Base-by-base conservation (phyloP, 2,797 vertebrate species). In the Sebastes vulpes region DNA sequence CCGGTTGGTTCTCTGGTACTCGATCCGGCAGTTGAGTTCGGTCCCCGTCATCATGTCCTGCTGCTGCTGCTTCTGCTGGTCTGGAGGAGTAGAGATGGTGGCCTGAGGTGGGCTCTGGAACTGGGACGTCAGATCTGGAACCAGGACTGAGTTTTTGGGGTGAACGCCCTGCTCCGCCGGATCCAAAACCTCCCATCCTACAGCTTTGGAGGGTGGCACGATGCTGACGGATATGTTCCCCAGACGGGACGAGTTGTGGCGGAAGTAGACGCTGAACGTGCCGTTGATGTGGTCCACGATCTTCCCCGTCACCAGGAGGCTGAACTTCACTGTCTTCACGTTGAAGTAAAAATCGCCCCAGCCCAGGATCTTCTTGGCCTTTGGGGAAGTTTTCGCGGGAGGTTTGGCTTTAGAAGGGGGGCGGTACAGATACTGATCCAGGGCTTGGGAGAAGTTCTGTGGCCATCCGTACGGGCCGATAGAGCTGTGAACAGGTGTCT, bases 271-370 rank as follows among this genome's bases (percentile, higher is more conserved):
- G 5, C 98, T 98, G 93, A 99, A 99, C 0, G 98, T 98, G 0
- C 98, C 98, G 3, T 99, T 99, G 90, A 98, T 97, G 74, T 99
- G 98, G 91, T 99, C 98, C 4, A 99, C 98, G 0, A 99, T 99
- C 83, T 99, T 99, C 3, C 98, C 98, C 0, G 98, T 99, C 88
- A 99, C 97, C 89, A 99, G 92, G 5, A 99, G 96, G 82, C 97
- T 98, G 91, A 98, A 98, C 76, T 99, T 99, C 50, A 98, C 86
- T 0, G 98, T 99, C 72, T 98, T 98, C 75, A 99, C 97, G 10
- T 98, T 97, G 86, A 98, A 98, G 92, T 98, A 98, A 92, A 99
- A 99, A 83, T 99, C 97, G 0, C 98, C 98, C 98, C 98, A 99
- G 21, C 98, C 98, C 0, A 99, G 97, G 81, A 98, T 98, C 95